phyloP scores from a whole-genome alignment of 2,888 invertebrate species.

The Athalia cordata region DNA sequence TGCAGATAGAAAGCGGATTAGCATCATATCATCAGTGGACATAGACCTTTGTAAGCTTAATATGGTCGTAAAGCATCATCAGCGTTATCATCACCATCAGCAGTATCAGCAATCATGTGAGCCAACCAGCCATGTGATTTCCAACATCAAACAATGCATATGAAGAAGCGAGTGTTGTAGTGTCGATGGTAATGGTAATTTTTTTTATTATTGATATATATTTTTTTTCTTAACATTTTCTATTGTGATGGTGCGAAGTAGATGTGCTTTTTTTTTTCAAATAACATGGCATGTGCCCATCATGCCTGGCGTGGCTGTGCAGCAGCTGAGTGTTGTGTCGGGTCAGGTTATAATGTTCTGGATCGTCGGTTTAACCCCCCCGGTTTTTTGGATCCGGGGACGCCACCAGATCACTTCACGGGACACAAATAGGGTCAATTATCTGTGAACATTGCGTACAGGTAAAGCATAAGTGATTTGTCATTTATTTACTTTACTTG shows the following conservation, averaged over 20 bases:
- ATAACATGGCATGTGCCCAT: slow-evolving; percentile 11
- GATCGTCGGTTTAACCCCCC: slow-evolving; percentile 58
- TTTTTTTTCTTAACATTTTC: too few species aligned
- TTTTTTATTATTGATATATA: too few species aligned
- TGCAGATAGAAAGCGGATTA: background rate
- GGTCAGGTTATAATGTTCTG: slow-evolving; percentile 62
- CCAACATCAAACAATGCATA: slow-evolving; percentile 69
- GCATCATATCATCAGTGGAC: slow-evolving; percentile 14
- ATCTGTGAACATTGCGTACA: slow-evolving; percentile 70
- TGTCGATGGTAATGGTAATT: slow-evolving; percentile 47
- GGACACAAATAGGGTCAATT: slow-evolving; percentile 66
- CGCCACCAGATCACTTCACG: slow-evolving; percentile 62
- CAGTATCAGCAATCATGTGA: slow-evolving; percentile 51
- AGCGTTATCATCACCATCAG: too few species aligned
- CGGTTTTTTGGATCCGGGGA: slow-evolving; percentile 22
- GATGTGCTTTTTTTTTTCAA: slow-evolving; percentile 15
- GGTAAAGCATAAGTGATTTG: slow-evolving; percentile 59
- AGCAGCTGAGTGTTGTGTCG: slow-evolving; percentile 58
- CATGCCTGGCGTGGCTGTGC: slow-evolving; percentile 62
- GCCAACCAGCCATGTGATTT: slow-evolving; percentile 59
- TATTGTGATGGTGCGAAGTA: slow-evolving; percentile 34
- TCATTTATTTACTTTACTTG: background rate
- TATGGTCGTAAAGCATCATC: too few species aligned
- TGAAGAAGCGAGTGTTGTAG: slow-evolving; percentile 61
- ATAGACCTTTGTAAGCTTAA: background rate